Base-by-base conservation (phyloP, 2,113 vertebrate genomes). In the Ptilorrhoa leucosticta region DNA sequence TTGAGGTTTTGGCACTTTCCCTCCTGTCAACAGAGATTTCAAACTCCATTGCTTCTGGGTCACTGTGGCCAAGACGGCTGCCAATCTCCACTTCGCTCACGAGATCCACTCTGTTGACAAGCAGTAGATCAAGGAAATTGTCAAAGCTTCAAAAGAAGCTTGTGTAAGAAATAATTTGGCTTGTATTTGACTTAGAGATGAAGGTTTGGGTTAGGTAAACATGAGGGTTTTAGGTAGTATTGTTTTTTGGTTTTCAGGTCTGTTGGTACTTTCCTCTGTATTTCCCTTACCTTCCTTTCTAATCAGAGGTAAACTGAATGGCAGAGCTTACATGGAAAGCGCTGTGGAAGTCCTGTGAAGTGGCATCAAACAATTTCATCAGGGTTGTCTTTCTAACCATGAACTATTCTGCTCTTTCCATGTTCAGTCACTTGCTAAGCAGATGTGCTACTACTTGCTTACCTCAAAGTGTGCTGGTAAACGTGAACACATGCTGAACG, bases 401-500 rank as follows among this genome's bases (percentile, higher is more conserved):
- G 27, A 58, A 16, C 7, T 66, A 33, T 24, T 66, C 24, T 94
- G 40, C 50, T 61, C 13, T 58, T 89, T 50, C 40, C 47, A 51
- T 47, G 4, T 33, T 83, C 81, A 51, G 35, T 58, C 57, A 35
- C 53, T 75, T 77, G 19, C 31, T 80, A 69, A 89, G 64, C 30
- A 48, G 20, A 39, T 21, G 12, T 57, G 22, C 13, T 85, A 7
- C 17, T 75, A 12, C 33, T 75, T 76, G 19, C 26, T 45, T 79
- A 31, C 19, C 48, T 89, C 24, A 33, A 79, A 81, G 13, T 71
- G 33, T 40, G 23, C 35, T 39, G 27, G 21, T 70, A 53, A 48
- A 71, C 0, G 0, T 21, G 56, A 82, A 47, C 9, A 16, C 1
- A 5, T 16, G 30, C 15, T 33, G 40, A 93, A 47, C 19, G 10